phyloP scores from a whole-genome alignment of 1,140 invertebrate species.

The Fragariocoptes setiger region DNA sequence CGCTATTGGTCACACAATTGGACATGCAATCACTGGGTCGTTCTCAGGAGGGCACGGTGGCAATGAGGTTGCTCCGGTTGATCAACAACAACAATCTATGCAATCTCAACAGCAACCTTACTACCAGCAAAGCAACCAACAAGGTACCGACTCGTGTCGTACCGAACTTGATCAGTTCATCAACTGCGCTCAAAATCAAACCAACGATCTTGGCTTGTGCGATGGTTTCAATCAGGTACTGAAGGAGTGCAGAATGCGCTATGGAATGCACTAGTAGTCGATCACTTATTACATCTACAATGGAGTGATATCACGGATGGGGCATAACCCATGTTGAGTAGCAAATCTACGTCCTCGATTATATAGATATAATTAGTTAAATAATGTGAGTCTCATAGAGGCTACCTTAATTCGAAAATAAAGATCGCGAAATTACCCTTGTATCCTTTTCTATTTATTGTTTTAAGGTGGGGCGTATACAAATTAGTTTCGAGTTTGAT shows the following conservation, averaged over 20 bases:
- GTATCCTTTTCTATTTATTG: too few relatives aligned
- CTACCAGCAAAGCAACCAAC: slow-evolving; percentile 1
- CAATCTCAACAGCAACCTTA: slow-evolving; percentile 11
- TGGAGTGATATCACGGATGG: too few relatives aligned
- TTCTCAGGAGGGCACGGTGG: slow-evolving; percentile 22
- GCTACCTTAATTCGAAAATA: too few relatives aligned
- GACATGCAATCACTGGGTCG: slow-evolving; percentile 46
- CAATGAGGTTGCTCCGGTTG: slow-evolving; percentile 17
- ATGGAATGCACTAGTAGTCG: too few relatives aligned
- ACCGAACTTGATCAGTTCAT: slow-evolving; percentile 66
- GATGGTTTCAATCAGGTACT: slow-evolving; percentile 73
- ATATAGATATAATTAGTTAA: too few relatives aligned
- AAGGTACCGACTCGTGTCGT: slow-evolving; percentile 14
- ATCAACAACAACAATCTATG: slow-evolving; percentile 13
- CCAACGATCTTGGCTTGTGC: slow-evolving; percentile 44
- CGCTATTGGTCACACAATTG: slow-evolving; percentile 37
- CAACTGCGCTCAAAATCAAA: slow-evolving; percentile 46
- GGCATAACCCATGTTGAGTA: too few relatives aligned
- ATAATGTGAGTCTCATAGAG: too few relatives aligned
- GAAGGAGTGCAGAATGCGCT: slow-evolving; percentile 32
- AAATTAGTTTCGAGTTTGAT: too few relatives aligned
- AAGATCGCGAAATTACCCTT: too few relatives aligned
- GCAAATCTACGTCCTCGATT: too few relatives aligned
- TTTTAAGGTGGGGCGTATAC: too few relatives aligned
- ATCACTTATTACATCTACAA: too few relatives aligned